Evolutionary conservation across 1,140 invertebrate genomes (phyloP).

Genomic region (Zaprionus kolodkinae): DNA sequence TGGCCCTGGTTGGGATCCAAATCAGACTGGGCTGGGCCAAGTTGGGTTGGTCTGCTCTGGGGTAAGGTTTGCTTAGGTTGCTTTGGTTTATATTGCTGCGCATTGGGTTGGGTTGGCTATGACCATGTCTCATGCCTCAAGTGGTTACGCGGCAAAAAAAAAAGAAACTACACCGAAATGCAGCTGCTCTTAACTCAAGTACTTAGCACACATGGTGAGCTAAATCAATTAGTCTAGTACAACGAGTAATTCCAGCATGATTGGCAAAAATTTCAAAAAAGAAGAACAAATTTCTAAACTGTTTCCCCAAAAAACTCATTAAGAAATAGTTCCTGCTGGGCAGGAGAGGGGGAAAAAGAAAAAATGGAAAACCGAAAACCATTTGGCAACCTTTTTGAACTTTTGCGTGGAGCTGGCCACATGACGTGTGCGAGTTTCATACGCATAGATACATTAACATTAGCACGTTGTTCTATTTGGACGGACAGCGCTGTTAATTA

Average conservation of each 20-base stretch:
- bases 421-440: slow-evolving; percentile 48
- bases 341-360: slow-evolving; percentile 3
- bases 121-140: slow-evolving; percentile 64
- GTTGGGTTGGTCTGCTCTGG: slow-evolving; percentile 11
- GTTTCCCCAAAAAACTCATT: slow-evolving; percentile 12
- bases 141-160: slow-evolving; percentile 54
- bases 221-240: not conserved
- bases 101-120: slow-evolving; percentile 13
- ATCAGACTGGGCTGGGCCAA: not conserved
- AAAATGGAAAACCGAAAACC: slow-evolving; percentile 46
- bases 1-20: slow-evolving; percentile 14
- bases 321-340: not conserved
- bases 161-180: slow-evolving; percentile 25
- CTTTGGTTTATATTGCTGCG: not conserved
- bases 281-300: not conserved
- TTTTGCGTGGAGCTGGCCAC: slow-evolving; percentile 35
- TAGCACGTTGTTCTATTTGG: slow-evolving; percentile 73
- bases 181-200: slow-evolving; percentile 14
- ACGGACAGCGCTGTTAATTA: slow-evolving; percentile 74
- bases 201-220: slow-evolving; percentile 1
- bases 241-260: not conserved
- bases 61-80: not conserved
- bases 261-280: not conserved
- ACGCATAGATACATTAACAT: slow-evolving; percentile 63
- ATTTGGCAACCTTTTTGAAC: slow-evolving; percentile 75